These are phyloP conservation scores for Drosophila lacteicornis DNA, from an alignment of 1,140 invertebrate species.

Conservation along the genomic window DNA sequence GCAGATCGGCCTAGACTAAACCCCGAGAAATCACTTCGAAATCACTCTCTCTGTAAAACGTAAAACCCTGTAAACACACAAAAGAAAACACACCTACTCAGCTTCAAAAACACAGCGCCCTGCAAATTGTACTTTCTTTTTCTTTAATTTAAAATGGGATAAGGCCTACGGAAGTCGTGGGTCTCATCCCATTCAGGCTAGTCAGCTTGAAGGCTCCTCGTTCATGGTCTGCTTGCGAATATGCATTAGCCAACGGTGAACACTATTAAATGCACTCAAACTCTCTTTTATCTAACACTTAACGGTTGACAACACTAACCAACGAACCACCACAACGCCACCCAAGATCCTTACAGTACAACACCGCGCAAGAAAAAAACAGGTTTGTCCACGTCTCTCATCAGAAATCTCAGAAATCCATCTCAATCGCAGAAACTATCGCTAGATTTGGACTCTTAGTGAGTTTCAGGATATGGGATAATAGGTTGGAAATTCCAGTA, in stretches of 20 bases:
- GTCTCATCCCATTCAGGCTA: conserved; percentile 7
- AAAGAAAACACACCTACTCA: conserved; percentile 33
- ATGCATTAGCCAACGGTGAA: conserved; percentile 44
- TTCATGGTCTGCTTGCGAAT: conserved; percentile 51
- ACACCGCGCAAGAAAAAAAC: conserved; percentile 81
- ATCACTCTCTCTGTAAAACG: conserved; percentile 6
- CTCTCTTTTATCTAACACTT: conserved; percentile 68
- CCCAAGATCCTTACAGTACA: conserved; percentile 84
- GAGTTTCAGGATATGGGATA: too few relatives aligned
- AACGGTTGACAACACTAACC: conserved; percentile 46
- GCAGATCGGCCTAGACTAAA: conserved; percentile 43
- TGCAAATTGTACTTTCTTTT: conserved; percentile 1
- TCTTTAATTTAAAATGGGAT: not conserved
- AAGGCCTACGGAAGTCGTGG: not conserved
- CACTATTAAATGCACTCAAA: conserved; percentile 78
- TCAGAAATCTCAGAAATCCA: conserved; percentile 36
- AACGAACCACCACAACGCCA: conserved; percentile 56
- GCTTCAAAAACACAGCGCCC: conserved; percentile 30
- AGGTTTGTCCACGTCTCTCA: conserved; percentile 78
- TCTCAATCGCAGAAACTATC: conserved; percentile 27
- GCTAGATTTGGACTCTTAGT: not conserved
- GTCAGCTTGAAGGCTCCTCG: conserved; percentile 34
- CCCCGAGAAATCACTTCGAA: not conserved
- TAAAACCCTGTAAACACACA: conserved; percentile 20
- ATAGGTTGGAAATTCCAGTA: conserved; percentile 17